These are phyloP conservation scores for Trinorchestia longiramus DNA, from an alignment of 1,140 invertebrate species.

Conservation along the genomic window DNA sequence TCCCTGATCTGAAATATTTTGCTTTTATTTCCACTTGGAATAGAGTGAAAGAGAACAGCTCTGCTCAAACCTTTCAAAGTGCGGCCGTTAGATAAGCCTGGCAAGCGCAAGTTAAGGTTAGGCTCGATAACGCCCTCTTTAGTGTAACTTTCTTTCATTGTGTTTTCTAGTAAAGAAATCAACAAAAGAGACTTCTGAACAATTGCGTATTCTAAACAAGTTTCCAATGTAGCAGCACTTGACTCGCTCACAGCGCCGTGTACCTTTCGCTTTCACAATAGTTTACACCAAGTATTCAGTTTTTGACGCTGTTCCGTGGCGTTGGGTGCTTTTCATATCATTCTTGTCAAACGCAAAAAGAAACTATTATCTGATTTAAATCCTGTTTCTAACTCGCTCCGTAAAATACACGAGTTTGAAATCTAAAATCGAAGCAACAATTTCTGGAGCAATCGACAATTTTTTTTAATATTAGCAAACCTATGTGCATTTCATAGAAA, in stretches of 20 bases:
- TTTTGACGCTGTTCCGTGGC: not conserved
- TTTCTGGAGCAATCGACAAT: not conserved
- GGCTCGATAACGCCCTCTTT: not conserved
- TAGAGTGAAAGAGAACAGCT: slow-evolving; percentile 30
- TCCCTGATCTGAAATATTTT: slow-evolving; percentile 47
- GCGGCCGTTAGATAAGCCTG: slow-evolving; percentile 18
- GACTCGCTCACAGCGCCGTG: not conserved
- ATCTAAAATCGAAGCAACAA: not conserved
- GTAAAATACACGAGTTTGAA: not conserved
- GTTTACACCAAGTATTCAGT: not conserved
- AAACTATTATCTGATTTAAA: not conserved
- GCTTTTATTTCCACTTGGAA: slow-evolving; percentile 26
- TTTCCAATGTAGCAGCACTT: not conserved
- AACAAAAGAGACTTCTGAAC: not conserved
- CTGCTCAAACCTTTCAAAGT: slow-evolving; percentile 45
- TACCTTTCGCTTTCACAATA: not conserved
- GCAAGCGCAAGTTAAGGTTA: not conserved
- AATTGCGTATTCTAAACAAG: not conserved
- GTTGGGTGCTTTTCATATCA: not conserved
- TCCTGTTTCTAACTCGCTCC: not conserved
- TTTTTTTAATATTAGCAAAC: not conserved
- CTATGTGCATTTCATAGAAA: not conserved
- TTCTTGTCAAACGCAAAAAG: not conserved
- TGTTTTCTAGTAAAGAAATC: not conserved
- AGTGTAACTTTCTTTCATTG: slow-evolving; percentile 21